A percentile compares a stretch with the other conserved stretches of the same genome.
phyloP scores from a whole-genome alignment of 2,888 invertebrate genomes.

The Drosophila falleni region DNA sequence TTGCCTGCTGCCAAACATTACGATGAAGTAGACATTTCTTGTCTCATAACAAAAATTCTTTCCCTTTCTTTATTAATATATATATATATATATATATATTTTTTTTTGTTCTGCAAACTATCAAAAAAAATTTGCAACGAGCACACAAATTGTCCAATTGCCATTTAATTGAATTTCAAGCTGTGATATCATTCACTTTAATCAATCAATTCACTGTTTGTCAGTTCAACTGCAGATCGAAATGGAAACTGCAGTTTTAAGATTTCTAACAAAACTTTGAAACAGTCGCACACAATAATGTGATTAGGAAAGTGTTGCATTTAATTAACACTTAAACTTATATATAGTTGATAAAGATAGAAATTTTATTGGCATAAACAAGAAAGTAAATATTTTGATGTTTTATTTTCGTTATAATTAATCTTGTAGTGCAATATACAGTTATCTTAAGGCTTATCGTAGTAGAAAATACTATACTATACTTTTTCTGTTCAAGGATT shows the following conservation, averaged over 20 bases:
- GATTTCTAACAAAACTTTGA: background rate
- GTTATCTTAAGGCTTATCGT: background rate
- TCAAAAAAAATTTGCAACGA: constrained; percentile 8
- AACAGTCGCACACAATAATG: background rate
- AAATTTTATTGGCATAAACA: background rate
- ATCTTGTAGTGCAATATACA: background rate
- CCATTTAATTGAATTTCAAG: constrained; percentile 58
- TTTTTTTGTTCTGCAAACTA: background rate
- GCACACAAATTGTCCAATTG: constrained; percentile 55
- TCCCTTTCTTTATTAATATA: background rate
- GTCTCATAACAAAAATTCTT: constrained; percentile 11
- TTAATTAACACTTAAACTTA: background rate
- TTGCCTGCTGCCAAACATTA: constrained; percentile 21
- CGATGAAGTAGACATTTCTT: constrained; percentile 50
- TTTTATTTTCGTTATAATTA: background rate
- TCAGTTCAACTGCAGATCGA: constrained; percentile 22
- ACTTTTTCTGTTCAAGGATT: too few relatives aligned
- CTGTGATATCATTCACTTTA: constrained; percentile 28
- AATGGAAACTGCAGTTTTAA: constrained; percentile 2
- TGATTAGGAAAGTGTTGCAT: background rate
- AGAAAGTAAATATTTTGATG: background rate
- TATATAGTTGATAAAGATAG: background rate
- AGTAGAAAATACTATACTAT: background rate
- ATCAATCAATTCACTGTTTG: constrained; percentile 34
- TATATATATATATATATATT: background rate